Evolutionary conservation across 2,888 invertebrate species (phyloP).

Genomic region (Trichogramma evanescens): DNA sequence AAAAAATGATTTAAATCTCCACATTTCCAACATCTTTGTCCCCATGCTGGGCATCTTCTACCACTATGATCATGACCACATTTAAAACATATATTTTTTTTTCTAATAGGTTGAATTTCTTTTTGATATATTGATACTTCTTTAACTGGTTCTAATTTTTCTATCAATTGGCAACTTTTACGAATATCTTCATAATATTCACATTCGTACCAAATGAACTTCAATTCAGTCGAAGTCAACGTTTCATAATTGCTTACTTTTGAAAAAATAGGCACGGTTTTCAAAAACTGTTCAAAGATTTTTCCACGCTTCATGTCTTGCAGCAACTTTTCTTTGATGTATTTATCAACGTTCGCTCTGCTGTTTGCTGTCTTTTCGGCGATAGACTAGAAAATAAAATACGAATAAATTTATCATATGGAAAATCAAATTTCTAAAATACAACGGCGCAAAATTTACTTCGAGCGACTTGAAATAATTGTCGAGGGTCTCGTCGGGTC

Average conservation of each 20-base stretch:
- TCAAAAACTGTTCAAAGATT: conserved; percentile 2
- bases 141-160: background rate
- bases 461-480: conserved; percentile 6
- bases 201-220: conserved; percentile 12
- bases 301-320: conserved; percentile 4
- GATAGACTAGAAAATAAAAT: conserved; percentile 7
- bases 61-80: background rate
- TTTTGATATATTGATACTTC: too few species aligned
- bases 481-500: conserved; percentile 4
- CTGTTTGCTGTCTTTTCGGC: conserved; percentile 9
- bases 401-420: too few species aligned
- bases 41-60: background rate
- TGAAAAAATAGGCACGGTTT: background rate
- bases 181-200: background rate
- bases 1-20: background rate
- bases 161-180: too few species aligned
- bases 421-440: background rate
- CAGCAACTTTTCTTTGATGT: conserved; percentile 13
- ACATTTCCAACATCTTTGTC: conserved; percentile 13
- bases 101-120: background rate
- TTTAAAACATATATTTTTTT: background rate
- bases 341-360: background rate
- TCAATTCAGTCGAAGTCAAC: conserved; percentile 5
- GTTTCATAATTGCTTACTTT: conserved; percentile 6
- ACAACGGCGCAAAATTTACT: conserved; percentile 1